Base-by-base conservation (phyloP, 2,888 invertebrate species). In the Mythimna impura region DNA sequence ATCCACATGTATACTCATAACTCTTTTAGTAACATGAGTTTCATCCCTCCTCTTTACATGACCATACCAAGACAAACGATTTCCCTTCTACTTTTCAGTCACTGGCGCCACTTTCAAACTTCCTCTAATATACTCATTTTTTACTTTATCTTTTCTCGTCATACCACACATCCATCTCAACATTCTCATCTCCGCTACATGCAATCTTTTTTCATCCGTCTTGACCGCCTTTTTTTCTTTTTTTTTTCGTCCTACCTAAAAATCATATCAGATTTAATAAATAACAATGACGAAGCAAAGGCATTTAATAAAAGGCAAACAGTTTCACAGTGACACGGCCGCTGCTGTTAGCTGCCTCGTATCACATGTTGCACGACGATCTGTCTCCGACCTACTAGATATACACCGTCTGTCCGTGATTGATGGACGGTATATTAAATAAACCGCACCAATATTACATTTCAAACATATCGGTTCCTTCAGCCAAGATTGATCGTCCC, bases 381-480 rank as follows among this genome's bases (percentile, higher is more conserved):
- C 93, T 94, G 95, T 95, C 95, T 92, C 93, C 93, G 87, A 83
- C 87, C 88, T 83, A 88, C 83, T 90, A 90, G 88, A 90, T 88
- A 88, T 83, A 90, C 89, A 89, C 89, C 89, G 91, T 89, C 88
- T 89, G 87, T 79, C 78, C 78, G 89, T 95, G 95, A 96, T 96
- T 94, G 95, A 96, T 96, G 92, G 91, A 87, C 90, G 89, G 89
- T 93, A 93, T 94, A 95, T 94, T 95, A 94, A 95, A 95, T 95
- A 95, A 94, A 94, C 92, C 94, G 87, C 89, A 89, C 88, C 92
- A 89, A 94, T 95, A 94, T 95, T 93, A 93, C 94, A 89, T 94
- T 95, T 94, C 93, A 93, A 94, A 94, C 91, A 93, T 92, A 94
- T 94, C 91, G 91, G 90, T 92, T 91, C 91, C 92, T 92, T 93